These are phyloP conservation scores for Poecilobothrus nobilitatus DNA, from an alignment of 2,888 invertebrate genomes.

Conservation along the genomic window DNA sequence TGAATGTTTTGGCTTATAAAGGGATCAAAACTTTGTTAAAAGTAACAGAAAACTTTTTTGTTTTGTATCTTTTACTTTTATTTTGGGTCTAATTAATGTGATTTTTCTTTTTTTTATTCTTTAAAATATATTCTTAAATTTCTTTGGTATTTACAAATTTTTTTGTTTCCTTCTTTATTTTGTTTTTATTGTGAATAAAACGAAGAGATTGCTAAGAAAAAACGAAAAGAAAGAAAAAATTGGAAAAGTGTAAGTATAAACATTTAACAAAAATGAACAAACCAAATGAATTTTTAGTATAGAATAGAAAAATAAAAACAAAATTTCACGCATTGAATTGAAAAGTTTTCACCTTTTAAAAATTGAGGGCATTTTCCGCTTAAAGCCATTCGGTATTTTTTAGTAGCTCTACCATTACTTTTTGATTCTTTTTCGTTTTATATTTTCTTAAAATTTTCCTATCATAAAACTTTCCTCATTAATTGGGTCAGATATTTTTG, in stretches of 20 bases:
- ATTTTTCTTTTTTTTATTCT: background rate
- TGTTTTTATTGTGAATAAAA: no score
- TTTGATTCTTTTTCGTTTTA: background rate
- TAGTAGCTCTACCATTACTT: background rate
- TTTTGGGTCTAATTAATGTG: slow-evolving; percentile 1
- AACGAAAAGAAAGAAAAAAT: no score
- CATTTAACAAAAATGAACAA: no score
- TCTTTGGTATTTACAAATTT: no score
- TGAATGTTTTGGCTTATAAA: background rate
- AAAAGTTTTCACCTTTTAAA: background rate
- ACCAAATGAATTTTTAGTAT: no score
- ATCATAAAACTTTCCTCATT: background rate
- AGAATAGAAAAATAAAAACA: background rate
- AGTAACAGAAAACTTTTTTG: background rate
- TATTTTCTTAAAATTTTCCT: background rate
- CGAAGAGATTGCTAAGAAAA: no score
- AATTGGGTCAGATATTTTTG: background rate
- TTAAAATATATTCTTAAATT: no score
- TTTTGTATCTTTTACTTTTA: background rate
- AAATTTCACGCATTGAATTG: background rate
- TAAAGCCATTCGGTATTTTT: background rate
- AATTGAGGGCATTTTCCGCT: background rate
- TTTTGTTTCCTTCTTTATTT: no score
- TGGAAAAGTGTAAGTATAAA: no score
- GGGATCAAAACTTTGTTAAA: background rate